These are phyloP conservation scores for Neocrepidodera transversa DNA, from an alignment of 2,888 invertebrate species.

Conservation along the genomic window DNA sequence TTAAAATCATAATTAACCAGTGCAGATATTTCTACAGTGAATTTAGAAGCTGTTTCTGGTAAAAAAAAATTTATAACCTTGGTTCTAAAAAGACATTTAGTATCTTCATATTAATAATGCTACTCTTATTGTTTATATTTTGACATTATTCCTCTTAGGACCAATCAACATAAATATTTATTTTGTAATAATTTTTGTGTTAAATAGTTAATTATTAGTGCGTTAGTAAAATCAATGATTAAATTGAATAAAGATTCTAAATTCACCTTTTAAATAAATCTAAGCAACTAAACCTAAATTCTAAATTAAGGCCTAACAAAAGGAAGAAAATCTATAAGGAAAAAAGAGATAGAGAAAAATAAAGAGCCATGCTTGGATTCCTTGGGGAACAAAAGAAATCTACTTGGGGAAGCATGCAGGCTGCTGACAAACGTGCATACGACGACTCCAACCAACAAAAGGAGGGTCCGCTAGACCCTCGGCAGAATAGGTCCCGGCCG, in stretches of 20 bases:
- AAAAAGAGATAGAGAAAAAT: slow-evolving; percentile 6
- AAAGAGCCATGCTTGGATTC: slow-evolving; percentile 33
- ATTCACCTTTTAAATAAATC: not conserved
- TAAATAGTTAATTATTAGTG: no score
- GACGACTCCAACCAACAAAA: slow-evolving; percentile 47
- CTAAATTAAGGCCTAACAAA: slow-evolving; percentile 29
- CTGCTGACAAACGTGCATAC: slow-evolving; percentile 55
- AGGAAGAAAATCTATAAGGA: slow-evolving; percentile 16
- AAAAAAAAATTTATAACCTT: no score
- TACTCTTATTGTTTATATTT: no score
- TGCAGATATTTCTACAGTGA: no score
- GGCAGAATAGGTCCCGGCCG: slow-evolving; percentile 63
- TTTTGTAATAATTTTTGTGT: no score
- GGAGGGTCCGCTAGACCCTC: slow-evolving; percentile 45
- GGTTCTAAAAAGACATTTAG: no score
- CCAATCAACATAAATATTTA: not conserved
- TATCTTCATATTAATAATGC: no score
- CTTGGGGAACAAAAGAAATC: slow-evolving; percentile 30
- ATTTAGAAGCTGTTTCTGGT: no score
- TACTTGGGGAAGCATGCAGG: slow-evolving; percentile 48
- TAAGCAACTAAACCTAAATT: slow-evolving; percentile 9
- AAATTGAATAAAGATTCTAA: not conserved
- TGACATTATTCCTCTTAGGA: no score
- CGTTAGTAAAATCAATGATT: no score
- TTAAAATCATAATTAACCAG: no score